Base-by-base conservation (phyloP, 2,113 vertebrate genomes). In the Forbesichthys agassizii region DNA sequence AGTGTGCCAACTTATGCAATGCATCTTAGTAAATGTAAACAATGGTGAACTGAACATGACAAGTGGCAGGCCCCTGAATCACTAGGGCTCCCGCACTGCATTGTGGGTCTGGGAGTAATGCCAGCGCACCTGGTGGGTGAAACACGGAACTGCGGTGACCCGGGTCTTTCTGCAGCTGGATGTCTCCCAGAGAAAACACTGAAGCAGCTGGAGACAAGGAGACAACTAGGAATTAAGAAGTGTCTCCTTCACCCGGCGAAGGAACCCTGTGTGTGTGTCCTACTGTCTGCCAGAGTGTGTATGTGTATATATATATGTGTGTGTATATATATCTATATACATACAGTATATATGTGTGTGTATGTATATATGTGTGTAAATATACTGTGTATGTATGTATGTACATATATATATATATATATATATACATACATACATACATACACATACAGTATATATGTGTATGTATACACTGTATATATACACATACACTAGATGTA, bases 121-220 rank as follows among this genome's bases (percentile, higher is more conserved):
- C 13, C 16, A 10, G 20, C 5, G 3, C 88, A 99, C 97, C 94
- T 92, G 95, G 88, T 65, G 96, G 95, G 76, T 96, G 96, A 74
- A 96, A 98, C 67, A 93, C 91, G 11, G 96, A 95, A 70, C 93
- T 92, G 71, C 95, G 90, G 79, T 94, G 93, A 1, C 97, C 97
- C 0, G 96, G 97, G 66, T 98, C 97, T 83, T 95, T 97, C 73
- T 99, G 97, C 11, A 99, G 94, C 84, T 97, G 95, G 62, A 98
- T 88, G 80, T 98, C 97, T 80, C 92, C 93, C 81, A 98, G 90
- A 36, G 96, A 96, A 90, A 98, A 99, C 89, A 99, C 93, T 48
- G 96, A 97, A 11, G 88, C 90, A 0, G 91, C 97, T 99, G 65
- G n/a, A 66, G 36, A 4, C 11, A n/a, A 20, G 54, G 18, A 56